Evolutionary conservation across 2,797 vertebrate species (phyloP), one percentile per base, ranked within the genome.

Genomic region (Pangasius sanitwongsei): DNA sequence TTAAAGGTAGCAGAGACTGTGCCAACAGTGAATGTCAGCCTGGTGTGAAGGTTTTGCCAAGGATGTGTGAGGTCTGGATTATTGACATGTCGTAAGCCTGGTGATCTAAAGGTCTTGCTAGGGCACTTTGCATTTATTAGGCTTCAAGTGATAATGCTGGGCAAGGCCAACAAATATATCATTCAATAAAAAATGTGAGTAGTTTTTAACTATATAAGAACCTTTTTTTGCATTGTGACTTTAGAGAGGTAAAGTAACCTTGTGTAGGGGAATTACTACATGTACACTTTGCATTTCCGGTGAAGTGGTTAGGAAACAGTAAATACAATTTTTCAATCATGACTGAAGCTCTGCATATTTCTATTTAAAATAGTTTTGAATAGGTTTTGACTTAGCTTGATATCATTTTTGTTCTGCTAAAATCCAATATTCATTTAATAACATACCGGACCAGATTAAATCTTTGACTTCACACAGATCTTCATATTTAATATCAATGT

Each of bases 11-110:
- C 91, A 92, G 92, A 86, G 87, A 80, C 69, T 90, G 90, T 91
- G 94, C 91, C 93, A 95, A 78, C 55, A 83, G 69, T 75, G 85
- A 89, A 92, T 93, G 92, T 91, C 93, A 93, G 92, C 93, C 87
- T 85, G 78, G 87, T 86, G 87, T 88, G 85, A 91, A 88, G 80
- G 88, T 92, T 89, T 82, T 88, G 85, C 90, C 72, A 78, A n/a
- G 59, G 85, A 70, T 63, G 82, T 85, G 48, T 34, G 80, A 87
- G 37, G 53, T 83, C 48, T 57, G 37, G 55, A 88, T 83, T 31
- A 78, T 44, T 57, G 61, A 75, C 48, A 65, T 83, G n/a, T 78
- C 55, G 37, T 90, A 70, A 81, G 44, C 31, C 69, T 72, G 0
- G 25, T 65, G 91, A 88, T 93, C 93, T 93, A 92, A 59, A 48